Evolutionary conservation across 2,797 vertebrate species (phyloP).

Genomic region (Hoplostethus mediterraneus): DNA sequence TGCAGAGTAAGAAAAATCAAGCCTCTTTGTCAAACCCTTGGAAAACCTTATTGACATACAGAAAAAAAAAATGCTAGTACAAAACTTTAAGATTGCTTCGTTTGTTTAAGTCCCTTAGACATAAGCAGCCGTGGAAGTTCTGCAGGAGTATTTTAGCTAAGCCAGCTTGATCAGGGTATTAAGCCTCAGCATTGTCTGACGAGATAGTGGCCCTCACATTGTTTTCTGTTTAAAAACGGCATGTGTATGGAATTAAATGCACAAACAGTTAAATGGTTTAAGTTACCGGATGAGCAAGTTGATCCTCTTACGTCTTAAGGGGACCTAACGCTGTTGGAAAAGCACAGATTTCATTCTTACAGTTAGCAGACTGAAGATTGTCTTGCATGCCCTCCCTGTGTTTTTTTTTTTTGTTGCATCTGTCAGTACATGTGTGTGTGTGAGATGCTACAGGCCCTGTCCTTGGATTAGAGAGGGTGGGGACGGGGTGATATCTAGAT

Average conservation of each 20-base stretch:
- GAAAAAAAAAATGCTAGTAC: not conserved
- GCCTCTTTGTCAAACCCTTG: not conserved
- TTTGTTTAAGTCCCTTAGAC: conserved; percentile 40
- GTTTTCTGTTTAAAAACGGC: conserved; percentile 68
- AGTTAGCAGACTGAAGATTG: conserved; percentile 67
- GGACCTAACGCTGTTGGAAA: conserved; percentile 74
- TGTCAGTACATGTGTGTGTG: conserved; percentile 14
- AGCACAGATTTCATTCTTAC: conserved; percentile 74
- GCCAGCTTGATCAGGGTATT: conserved; percentile 56
- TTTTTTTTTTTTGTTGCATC: conserved; percentile 22
- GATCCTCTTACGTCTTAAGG: conserved; percentile 79
- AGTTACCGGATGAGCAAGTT: conserved; percentile 79
- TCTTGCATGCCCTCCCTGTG: conserved; percentile 48
- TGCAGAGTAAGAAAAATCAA: not conserved
- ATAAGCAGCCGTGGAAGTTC: conserved; percentile 45
- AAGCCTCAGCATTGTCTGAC: conserved; percentile 56
- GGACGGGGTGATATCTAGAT: conserved; percentile 55
- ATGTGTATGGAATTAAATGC: conserved; percentile 78
- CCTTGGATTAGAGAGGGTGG: conserved; percentile 57
- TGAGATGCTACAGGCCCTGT: conserved; percentile 30
- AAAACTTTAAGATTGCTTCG: conserved; percentile 34
- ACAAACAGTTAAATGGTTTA: conserved; percentile 85
- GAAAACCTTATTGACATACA: conserved; percentile 13
- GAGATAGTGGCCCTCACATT: conserved; percentile 55
- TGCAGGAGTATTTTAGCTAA: conserved; percentile 46